Percentiles rank a stretch among this genome's conserved stretches.
Evolutionary conservation across 2,888 invertebrate genomes (phyloP).

Genomic region (Busseola fusca): DNA sequence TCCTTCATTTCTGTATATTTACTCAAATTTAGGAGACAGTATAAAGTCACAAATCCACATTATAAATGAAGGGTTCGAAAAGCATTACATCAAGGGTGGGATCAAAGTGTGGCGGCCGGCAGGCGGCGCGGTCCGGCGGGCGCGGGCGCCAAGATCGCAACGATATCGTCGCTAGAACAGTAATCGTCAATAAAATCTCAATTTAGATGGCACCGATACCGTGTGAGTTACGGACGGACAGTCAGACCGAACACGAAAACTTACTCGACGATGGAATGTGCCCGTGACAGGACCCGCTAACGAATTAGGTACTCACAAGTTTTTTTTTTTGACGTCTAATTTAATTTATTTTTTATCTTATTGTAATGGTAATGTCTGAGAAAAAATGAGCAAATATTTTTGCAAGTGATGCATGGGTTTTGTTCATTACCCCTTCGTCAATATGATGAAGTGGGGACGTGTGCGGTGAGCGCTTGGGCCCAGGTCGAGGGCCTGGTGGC

Average conservation of each 20-base stretch:
- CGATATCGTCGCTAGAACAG: slow-evolving; percentile 88
- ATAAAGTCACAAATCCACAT: slow-evolving; percentile 48
- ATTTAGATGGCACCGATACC: slow-evolving; percentile 88
- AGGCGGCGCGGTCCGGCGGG: slow-evolving; percentile 65
- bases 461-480: neutral
- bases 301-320: slow-evolving; percentile 84
- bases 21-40: slow-evolving; percentile 16
- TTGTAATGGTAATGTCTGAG: slow-evolving; percentile 44
- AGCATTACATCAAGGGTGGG: slow-evolving; percentile 65
- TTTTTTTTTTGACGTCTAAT: slow-evolving; percentile 70
- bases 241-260: slow-evolving; percentile 86
- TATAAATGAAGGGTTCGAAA: slow-evolving; percentile 63
- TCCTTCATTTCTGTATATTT: slow-evolving; percentile 9
- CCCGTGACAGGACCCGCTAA: slow-evolving; percentile 85
- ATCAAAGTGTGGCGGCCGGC: slow-evolving; percentile 73
- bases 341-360: slow-evolving; percentile 71
- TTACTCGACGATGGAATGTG: slow-evolving; percentile 87
- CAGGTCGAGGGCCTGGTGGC: neutral
- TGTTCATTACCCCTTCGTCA: slow-evolving; percentile 9
- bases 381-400: slow-evolving; percentile 43
- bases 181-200: slow-evolving; percentile 89
- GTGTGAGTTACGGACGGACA: slow-evolving; percentile 87
- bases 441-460: neutral
- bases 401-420: slow-evolving; percentile 25
- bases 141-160: slow-evolving; percentile 88